phyloP scores from a whole-genome alignment of 1,140 invertebrate species.

The Gonioctena quinquepunctata region DNA sequence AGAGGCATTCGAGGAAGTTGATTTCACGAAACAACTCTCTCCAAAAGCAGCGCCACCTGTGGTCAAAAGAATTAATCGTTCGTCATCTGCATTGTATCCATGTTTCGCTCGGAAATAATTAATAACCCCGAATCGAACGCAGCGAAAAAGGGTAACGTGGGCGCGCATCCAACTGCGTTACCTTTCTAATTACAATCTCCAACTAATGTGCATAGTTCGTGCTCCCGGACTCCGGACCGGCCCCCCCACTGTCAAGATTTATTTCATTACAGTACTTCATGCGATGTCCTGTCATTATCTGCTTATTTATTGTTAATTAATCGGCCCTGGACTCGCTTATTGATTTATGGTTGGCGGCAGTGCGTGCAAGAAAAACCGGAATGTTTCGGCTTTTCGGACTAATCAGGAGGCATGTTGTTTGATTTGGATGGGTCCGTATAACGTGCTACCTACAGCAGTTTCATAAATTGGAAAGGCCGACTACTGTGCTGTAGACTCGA shows the following conservation, averaged over 20 bases:
- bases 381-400: neutral
- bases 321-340: slow-evolving; percentile 3
- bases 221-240: neutral
- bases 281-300: slow-evolving; percentile 8
- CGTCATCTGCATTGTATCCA: neutral
- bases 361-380: neutral
- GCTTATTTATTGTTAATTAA: slow-evolving; percentile 12
- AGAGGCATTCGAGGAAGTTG: no score
- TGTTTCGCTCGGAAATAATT: neutral
- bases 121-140: neutral
- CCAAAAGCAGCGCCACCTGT: neutral
- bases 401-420: neutral
- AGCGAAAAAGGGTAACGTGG: slow-evolving; percentile 1
- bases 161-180: neutral
- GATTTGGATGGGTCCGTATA: neutral
- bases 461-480: neutral
- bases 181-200: slow-evolving; percentile 8
- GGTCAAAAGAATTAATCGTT: neutral
- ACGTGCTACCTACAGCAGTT: neutral
- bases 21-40: neutral
- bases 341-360: slow-evolving; percentile 1
- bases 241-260: slow-evolving; percentile 11
- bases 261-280: slow-evolving; percentile 9
- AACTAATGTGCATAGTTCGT: slow-evolving; percentile 8
- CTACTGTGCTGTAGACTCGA: neutral